Percentiles rank a stretch among this genome's conserved stretches.
Evolutionary conservation across 2,113 vertebrate species (phyloP).

Genomic region (Phyllopteryx taeniolatus): DNA sequence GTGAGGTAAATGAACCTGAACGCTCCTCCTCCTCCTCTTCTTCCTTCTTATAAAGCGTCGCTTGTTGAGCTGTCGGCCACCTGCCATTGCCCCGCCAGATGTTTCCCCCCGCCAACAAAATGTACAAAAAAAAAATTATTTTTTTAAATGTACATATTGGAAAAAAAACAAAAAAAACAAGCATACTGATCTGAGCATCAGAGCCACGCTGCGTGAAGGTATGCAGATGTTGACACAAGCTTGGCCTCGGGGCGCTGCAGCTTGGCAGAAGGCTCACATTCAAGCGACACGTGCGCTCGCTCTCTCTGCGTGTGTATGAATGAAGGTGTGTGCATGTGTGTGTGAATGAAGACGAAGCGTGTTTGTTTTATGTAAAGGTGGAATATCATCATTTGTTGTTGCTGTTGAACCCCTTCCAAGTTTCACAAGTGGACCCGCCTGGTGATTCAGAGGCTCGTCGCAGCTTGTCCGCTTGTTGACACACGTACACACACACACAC

Average conservation of each 20-base stretch:
- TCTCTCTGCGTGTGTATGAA: neutral
- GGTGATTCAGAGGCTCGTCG: slow-evolving; percentile 6
- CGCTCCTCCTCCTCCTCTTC: slow-evolving; percentile 25
- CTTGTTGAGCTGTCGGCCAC: slow-evolving; percentile 39
- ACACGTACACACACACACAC: neutral
- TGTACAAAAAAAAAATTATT: slow-evolving; percentile 13
- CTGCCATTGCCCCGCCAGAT: slow-evolving; percentile 44
- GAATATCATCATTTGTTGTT: neutral
- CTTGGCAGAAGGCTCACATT: slow-evolving; percentile 32
- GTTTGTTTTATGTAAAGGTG: slow-evolving; percentile 8
- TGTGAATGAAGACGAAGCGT: slow-evolving; percentile 3
- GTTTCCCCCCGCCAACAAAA: slow-evolving; percentile 26
- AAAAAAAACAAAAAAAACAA: slow-evolving; percentile 41
- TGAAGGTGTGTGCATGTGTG: neutral
- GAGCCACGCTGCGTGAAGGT: slow-evolving; percentile 44
- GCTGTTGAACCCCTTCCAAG: slow-evolving; percentile 1
- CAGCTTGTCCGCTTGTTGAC: slow-evolving; percentile 31
- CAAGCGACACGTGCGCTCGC: slow-evolving; percentile 41
- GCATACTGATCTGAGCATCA: slow-evolving; percentile 36
- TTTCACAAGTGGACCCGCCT: slow-evolving; percentile 12
- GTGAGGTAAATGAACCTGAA: slow-evolving; percentile 47
- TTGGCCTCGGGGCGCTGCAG: slow-evolving; percentile 37
- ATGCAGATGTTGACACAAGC: slow-evolving; percentile 60
- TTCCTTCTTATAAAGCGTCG: slow-evolving; percentile 25
- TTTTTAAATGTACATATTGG: neutral